A percentile compares a stretch with the other conserved stretches of the same genome.
phyloP scores from a whole-genome alignment of 2,888 invertebrate species.

The Acronicta aceris region DNA sequence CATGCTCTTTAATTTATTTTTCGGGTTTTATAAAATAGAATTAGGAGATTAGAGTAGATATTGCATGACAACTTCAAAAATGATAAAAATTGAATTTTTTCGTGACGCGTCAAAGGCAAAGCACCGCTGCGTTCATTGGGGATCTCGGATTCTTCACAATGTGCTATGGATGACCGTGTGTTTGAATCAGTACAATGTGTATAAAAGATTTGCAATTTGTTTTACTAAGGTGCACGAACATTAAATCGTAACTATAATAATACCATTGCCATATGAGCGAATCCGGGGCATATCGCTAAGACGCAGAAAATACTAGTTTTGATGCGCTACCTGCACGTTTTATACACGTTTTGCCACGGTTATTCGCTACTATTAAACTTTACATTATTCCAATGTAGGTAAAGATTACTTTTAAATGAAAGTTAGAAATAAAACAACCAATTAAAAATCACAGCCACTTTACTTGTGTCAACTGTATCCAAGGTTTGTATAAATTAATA shows the following conservation, averaged over 20 bases:
- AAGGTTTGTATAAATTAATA: conserved; percentile 15
- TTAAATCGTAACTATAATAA: conserved; percentile 4
- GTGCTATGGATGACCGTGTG: too few relatives aligned
- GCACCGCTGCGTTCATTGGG: too few relatives aligned
- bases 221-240: background rate
- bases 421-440: conserved; percentile 29
- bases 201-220: too few relatives aligned
- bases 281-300: conserved; percentile 3
- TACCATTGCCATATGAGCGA: conserved; percentile 14
- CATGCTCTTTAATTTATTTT: too few relatives aligned
- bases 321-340: conserved; percentile 10
- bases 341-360: conserved; percentile 6
- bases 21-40: too few relatives aligned
- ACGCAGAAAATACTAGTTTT: conserved; percentile 16
- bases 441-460: conserved; percentile 73
- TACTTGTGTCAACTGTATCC: conserved; percentile 56
- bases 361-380: background rate
- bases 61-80: too few relatives aligned
- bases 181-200: too few relatives aligned
- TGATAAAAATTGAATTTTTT: too few relatives aligned
- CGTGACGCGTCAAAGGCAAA: too few relatives aligned
- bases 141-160: too few relatives aligned
- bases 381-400: too few relatives aligned
- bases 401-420: background rate
- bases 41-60: too few relatives aligned